Evolutionary conservation across 2,797 vertebrate species (phyloP), one percentile per base, ranked within the genome.

Genomic region (Sternarchorhynchus goeldii): DNA sequence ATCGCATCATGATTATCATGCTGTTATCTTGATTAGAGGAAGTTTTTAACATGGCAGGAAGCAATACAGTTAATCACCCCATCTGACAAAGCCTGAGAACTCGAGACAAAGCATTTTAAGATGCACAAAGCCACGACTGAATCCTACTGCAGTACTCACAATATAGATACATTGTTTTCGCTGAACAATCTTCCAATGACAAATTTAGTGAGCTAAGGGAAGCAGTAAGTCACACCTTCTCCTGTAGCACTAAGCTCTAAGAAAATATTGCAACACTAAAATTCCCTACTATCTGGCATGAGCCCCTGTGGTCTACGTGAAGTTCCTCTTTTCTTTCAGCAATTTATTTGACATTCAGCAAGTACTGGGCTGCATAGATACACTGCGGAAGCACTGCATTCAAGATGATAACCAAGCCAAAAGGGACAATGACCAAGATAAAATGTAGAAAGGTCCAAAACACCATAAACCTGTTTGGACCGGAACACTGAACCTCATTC

Each of bases 11-110:
- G 14, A 34, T 68, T 67, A 65, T 77, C 59, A 64, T 77, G 56
- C 3, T 36, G 41, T 74, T 50, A 63, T 76, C 73, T 75, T 57
- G 73, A 72, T 80, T 74, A 53, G 56, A 84, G 83, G 79, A 84
- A 77, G 65, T 75, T 50, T 75, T 39, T n/a, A 70, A 70, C 73
- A 70, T 57, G 81, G 41, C 56, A 78, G 72, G 67, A 84, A 45
- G 36, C 25, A 31, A 76, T 29, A 78, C 45, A 65, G 55, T 80
- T 53, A 78, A 80, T 65, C 69, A 32, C 14, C 71, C 58, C 56
- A 3, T 18, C 2, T 55, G 58, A 82, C 77, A 75, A 63, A 73
- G 57, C 55, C 25, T 72, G 72, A 57, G 60, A 78, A 73, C 50
- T 16, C 8, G n/a, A 31, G 2, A 31, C 36, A 29, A 62, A 41